Base-by-base conservation (phyloP, 2,888 invertebrate genomes). In the Axea sp. region DNA sequence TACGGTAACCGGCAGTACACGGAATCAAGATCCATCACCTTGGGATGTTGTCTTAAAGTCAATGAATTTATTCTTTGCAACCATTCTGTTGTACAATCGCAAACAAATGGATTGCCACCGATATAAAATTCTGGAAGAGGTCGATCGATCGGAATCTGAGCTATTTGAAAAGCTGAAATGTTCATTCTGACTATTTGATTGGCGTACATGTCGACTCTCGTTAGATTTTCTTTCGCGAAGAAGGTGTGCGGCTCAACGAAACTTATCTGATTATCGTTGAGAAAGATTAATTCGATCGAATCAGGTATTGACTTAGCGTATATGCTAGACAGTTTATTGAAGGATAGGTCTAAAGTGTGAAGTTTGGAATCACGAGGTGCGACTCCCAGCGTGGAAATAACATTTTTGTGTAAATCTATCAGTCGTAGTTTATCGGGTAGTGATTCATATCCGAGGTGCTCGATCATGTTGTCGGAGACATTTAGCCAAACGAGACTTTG, bases 71-170 rank as follows among this genome's bases (percentile, higher is more conserved):
- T 95, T 81, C 96, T 91, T 87, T 96, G 96, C 82, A 97, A 89
- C 97, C 97, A 98, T 86, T 97, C 96, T 92, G 97, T 96, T 80
- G 95, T 95, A 90, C 97, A 98, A 87, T 96, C 96, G 86, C 97
- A 98, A 82, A 95, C 93, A 86, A 97, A 96, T 28, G 97, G 97
- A 90, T 98, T 98, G 53, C 95, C 96, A 28, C 95, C 96, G 75
- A 97, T 95, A 88, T 95, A 96, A 89, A 97, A 96, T 89, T 96
- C 95, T 7, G 96, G 96, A 77, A 96, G 89, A 55, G 93, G 90
- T 68, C 93, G 91, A 75, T 93, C 92, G 65, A 92, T 92, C 82
- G 94, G 93, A 69, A 95, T 93, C 57, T 94, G 94, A 78, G 94
- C 92, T 80, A 97, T 90, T 77, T 95, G 91, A 76, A 97, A 90